These are phyloP conservation scores for Mesocentrotus franciscanus DNA, from an alignment of 53 echinoderm and acorn worm species.

Conservation along the genomic window DNA sequence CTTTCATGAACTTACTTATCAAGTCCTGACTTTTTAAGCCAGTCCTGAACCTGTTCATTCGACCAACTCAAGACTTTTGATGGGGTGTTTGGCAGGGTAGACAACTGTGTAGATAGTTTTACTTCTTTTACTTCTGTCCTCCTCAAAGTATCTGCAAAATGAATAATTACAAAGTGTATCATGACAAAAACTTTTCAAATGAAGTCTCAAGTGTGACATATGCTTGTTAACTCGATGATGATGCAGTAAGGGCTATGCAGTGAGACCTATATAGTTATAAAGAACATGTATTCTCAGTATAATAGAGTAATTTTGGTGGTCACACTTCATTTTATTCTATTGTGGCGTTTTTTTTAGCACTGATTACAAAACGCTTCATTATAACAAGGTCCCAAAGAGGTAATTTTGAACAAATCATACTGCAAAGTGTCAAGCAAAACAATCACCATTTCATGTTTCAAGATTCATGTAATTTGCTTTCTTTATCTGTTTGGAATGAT, in stretches of 20 bases:
- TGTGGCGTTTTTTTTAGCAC: too few relatives aligned
- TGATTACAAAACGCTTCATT: too few relatives aligned
- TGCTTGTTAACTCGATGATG: neutral
- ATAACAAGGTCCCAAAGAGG: too few relatives aligned
- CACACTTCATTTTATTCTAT: too few relatives aligned
- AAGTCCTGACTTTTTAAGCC: slow-evolving; percentile 69
- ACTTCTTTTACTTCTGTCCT: neutral
- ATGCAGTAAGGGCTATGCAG: too few relatives aligned
- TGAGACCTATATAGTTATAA: too few relatives aligned
- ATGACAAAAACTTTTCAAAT: neutral
- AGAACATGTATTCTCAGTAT: too few relatives aligned
- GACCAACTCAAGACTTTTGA: slow-evolving; percentile 74
- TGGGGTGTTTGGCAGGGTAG: slow-evolving; percentile 32
- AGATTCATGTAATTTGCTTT: neutral
- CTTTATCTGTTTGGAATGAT: neutral
- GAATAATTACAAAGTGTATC: neutral
- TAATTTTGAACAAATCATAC: neutral
- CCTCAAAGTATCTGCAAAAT: neutral
- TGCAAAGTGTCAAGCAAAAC: neutral
- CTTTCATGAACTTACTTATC: neutral
- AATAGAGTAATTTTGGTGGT: too few relatives aligned
- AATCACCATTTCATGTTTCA: neutral
- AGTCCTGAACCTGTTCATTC: slow-evolving; percentile 75
- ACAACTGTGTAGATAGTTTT: slow-evolving; percentile 1
- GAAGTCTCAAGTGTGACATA: neutral